Base-by-base conservation (phyloP, 2,888 invertebrate species). In the Parthenolecanium corni region DNA sequence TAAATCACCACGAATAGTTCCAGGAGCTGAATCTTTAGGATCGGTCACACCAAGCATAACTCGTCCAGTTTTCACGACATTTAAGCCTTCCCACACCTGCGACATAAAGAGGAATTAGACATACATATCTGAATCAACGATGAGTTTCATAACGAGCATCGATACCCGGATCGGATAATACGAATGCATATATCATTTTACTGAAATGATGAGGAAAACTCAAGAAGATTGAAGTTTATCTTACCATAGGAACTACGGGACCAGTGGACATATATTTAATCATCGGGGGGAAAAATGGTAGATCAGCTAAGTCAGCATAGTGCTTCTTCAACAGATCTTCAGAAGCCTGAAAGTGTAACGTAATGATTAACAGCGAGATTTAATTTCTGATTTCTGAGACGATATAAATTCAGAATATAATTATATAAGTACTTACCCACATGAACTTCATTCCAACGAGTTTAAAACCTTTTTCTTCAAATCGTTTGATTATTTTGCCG, bases 31-130 rank as follows among this genome's bases (percentile, higher is more conserved):
- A 71, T 92, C 89, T 65, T 89, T 88, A 23, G 98, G 98, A 75
- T 98, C 91, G 67, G 98, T 99, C 67, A 92, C 97, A 68, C 98
- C 98, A 69, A 98, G 81, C 84, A 98, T 89, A 70, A 85, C 83
- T 71, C 98, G 87, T 42, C 95, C 97, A 70, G 92, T 94, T 77
- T 91, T 93, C 5, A 97, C 96, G 52, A 84, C 91, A 73, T 90
- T 86, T 62, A 90, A 80, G 68, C 97, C 97, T 82, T 98, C 94
- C 94, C 94, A 96, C 18, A 95, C 82, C 82, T 80, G 66, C 18
- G 65, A 67, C 23, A 57, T 52, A n/a, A n/a, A n/a, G n/a, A n/a
- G n/a, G n/a, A n/a, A n/a, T n/a, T n/a, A n/a, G n/a, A n/a, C 62
- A 53, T 11, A 1, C 20, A 20, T 24, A 38, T 38, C 51, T 57